Percentiles rank a stretch among this genome's conserved stretches.
These are phyloP conservation scores for Sinella curviseta DNA, from an alignment of 1,140 invertebrate species.

Conservation along the genomic window DNA sequence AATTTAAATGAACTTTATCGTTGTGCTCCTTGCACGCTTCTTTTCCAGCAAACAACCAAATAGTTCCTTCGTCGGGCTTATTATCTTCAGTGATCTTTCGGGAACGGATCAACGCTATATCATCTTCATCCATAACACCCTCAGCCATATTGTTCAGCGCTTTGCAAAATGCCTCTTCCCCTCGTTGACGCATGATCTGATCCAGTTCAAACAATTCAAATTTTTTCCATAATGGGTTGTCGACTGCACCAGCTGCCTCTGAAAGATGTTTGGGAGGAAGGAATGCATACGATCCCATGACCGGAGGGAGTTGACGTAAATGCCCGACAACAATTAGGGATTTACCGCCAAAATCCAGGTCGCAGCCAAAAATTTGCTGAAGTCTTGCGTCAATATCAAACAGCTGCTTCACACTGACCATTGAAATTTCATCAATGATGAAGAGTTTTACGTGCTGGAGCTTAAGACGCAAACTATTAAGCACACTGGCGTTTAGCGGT, in stretches of 20 bases:
- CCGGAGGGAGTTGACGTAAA: not conserved
- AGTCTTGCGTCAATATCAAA: not conserved
- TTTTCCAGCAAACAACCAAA: not conserved
- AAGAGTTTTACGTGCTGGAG: conserved; percentile 50
- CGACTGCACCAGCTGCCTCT: too few species aligned
- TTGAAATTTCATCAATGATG: conserved; percentile 55
- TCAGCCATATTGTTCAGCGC: conserved; percentile 37
- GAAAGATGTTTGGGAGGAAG: not conserved
- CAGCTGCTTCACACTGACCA: conserved; percentile 51
- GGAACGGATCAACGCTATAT: conserved; percentile 16
- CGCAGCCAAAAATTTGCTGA: not conserved
- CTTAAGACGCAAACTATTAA: conserved; percentile 46
- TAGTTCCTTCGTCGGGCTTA: not conserved
- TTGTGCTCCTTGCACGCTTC: not conserved
- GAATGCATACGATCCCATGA: not conserved
- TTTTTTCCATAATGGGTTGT: conserved; percentile 15
- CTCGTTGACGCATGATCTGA: conserved; percentile 35
- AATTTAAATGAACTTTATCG: too few species aligned
- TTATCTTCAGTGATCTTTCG: not conserved
- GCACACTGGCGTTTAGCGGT: conserved; percentile 42
- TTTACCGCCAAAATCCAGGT: not conserved
- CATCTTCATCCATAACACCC: conserved; percentile 15
- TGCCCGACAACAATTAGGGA: not conserved
- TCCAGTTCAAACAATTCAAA: conserved; percentile 25
- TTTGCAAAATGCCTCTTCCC: conserved; percentile 4